Evolutionary conservation across 1,140 invertebrate species (phyloP).

Genomic region (Trichonephila clavipes): DNA sequence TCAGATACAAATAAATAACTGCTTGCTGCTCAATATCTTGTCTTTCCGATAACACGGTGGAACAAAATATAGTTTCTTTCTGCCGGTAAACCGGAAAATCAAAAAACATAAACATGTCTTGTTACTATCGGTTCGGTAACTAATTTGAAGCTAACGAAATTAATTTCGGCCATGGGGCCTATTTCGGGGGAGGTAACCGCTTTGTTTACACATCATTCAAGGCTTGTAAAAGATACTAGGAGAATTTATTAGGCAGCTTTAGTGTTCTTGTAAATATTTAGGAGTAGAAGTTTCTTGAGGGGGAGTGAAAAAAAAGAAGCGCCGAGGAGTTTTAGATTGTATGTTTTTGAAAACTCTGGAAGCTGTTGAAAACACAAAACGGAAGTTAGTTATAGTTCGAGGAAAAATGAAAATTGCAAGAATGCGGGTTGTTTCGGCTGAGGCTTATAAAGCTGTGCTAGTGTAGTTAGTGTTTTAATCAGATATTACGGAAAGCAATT

Average conservation of each 20-base stretch:
- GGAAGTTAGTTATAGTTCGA: too few species aligned
- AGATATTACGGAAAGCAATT: too few species aligned
- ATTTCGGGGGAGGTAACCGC: neutral
- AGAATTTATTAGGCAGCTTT: neutral
- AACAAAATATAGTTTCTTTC: neutral
- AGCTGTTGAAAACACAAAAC: neutral
- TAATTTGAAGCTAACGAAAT: conserved; percentile 11
- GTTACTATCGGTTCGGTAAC: neutral
- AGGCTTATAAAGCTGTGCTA: too few species aligned
- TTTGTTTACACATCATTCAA: conserved; percentile 1
- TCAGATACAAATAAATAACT: conserved; percentile 16
- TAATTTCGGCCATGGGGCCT: neutral
- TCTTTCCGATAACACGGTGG: neutral
- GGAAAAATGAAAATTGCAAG: too few species aligned
- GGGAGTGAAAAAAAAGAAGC: neutral
- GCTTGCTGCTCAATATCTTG: neutral
- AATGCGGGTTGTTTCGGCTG: too few species aligned
- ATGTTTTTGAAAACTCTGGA: neutral
- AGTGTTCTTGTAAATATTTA: conserved; percentile 6
- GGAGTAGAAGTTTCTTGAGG: neutral
- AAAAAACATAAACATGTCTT: neutral
- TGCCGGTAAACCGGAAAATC: neutral
- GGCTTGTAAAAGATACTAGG: neutral
- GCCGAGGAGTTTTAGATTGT: neutral
- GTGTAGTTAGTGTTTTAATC: too few species aligned